Percentiles rank a stretch among this genome's conserved stretches.
Conservation (phyloP, 2,797 vertebrate genomes). For the Dryobates pubescens region DNA sequence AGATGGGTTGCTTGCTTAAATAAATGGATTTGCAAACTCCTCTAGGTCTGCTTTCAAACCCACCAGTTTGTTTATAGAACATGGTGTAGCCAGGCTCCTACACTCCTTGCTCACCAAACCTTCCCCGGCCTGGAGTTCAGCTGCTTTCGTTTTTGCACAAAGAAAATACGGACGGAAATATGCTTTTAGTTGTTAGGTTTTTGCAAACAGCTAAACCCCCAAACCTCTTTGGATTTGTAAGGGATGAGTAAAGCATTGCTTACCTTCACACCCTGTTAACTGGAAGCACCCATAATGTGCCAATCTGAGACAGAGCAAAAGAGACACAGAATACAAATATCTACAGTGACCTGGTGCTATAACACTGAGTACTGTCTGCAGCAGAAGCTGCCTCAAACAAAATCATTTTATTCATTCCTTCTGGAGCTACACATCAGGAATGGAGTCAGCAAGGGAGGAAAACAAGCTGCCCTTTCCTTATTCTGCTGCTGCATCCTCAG, state of each 20-base stretch:
- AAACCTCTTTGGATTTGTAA: background rate
- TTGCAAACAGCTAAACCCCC: background rate
- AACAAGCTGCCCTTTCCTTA: background rate
- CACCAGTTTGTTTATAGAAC: background rate
- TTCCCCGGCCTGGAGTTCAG: background rate
- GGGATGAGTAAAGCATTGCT: background rate
- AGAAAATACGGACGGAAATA: background rate
- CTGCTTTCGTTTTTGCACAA: background rate
- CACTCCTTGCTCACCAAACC: background rate
- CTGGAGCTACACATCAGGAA: background rate
- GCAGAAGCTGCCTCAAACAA: background rate
- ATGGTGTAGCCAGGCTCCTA: background rate
- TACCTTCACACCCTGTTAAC: background rate
- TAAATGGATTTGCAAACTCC: constrained; percentile 38
- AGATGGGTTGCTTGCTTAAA: constrained; percentile 44
- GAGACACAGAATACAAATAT: constrained; percentile 27
- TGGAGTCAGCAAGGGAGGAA: background rate
- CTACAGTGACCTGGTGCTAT: background rate
- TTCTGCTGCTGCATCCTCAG: background rate
- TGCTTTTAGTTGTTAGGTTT: background rate
- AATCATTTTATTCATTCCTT: background rate
- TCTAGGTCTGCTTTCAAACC: constrained; percentile 19
- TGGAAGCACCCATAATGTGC: background rate
- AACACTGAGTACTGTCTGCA: background rate
- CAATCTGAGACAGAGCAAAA: constrained; percentile 3